phyloP scores from a whole-genome alignment of 1,140 invertebrate species.

The Micrasema minimum region DNA sequence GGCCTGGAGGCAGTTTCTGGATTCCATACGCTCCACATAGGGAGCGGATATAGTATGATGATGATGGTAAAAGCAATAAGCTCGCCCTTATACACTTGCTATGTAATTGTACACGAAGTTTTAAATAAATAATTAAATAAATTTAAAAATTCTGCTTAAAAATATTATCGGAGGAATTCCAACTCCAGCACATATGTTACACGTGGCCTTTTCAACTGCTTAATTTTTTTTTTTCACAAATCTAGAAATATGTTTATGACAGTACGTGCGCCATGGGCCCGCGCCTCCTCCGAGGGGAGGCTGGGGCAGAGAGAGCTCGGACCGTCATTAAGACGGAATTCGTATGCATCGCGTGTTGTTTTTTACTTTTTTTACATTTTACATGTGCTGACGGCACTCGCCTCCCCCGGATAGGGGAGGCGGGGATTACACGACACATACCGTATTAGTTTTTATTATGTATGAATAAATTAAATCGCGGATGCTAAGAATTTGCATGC shows the following conservation, averaged over 20 bases:
- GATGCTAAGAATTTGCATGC: no score
- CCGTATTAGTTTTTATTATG: conserved; percentile 16
- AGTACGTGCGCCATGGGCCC: conserved; percentile 5
- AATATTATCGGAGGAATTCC: neutral
- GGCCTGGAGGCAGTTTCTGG: no score
- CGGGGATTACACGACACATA: neutral
- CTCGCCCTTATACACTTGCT: no score
- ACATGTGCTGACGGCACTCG: conserved; percentile 29
- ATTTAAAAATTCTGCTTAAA: neutral
- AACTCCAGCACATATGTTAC: no score
- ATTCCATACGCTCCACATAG: no score
- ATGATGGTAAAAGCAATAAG: no score
- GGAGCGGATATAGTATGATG: no score
- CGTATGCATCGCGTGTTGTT: conserved; percentile 38
- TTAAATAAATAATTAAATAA: neutral
- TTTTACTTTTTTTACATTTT: conserved; percentile 39
- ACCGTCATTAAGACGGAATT: conserved; percentile 37
- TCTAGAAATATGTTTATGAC: conserved; percentile 8
- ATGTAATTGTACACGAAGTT: no score
- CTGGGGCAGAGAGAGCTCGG: neutral
- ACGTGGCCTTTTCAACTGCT: no score
- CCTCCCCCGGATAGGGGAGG: neutral
- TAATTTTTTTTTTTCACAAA: no score
- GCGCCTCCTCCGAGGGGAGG: neutral
- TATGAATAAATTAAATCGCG: no score